These are phyloP conservation scores for Pilophorus perplexus DNA, from an alignment of 2,888 invertebrate species.

Conservation along the genomic window DNA sequence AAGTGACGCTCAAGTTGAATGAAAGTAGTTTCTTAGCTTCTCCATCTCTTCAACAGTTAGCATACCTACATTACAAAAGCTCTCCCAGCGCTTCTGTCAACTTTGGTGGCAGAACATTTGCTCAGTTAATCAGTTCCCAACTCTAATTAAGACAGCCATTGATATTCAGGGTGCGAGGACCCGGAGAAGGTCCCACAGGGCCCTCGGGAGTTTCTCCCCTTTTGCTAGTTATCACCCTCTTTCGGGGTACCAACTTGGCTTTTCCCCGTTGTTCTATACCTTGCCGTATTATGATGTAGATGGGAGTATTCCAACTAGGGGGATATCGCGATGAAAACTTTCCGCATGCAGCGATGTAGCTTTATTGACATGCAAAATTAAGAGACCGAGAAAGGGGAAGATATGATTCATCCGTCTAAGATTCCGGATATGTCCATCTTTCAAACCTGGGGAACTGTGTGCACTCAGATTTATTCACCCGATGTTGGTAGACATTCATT, in stretches of 20 bases:
- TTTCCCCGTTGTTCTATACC: slow-evolving; percentile 9
- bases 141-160: slow-evolving; percentile 39
- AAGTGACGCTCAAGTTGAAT: too few relatives aligned
- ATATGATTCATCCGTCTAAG: too few relatives aligned
- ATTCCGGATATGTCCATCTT: too few relatives aligned
- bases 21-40: not conserved
- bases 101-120: slow-evolving; percentile 35
- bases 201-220: slow-evolving; percentile 1
- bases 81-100: slow-evolving; percentile 29
- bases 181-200: slow-evolving; percentile 24
- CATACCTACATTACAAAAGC: slow-evolving; percentile 32
- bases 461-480: too few relatives aligned
- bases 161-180: slow-evolving; percentile 33
- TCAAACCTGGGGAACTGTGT: too few relatives aligned
- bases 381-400: too few relatives aligned
- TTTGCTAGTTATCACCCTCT: slow-evolving; percentile 40
- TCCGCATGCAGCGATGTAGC: slow-evolving; percentile 10
- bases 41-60: not conserved
- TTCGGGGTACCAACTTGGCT: slow-evolving; percentile 29
- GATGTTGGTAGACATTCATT: too few relatives aligned
- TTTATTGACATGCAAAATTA: too few relatives aligned
- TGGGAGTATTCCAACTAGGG: slow-evolving; percentile 11
- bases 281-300: slow-evolving; percentile 37
- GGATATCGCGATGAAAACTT: slow-evolving; percentile 27
- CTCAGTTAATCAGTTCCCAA: slow-evolving; percentile 39